These are phyloP conservation scores for Drymodes brunneopygia DNA, from an alignment of 2,113 vertebrate genomes.

Conservation along the genomic window DNA sequence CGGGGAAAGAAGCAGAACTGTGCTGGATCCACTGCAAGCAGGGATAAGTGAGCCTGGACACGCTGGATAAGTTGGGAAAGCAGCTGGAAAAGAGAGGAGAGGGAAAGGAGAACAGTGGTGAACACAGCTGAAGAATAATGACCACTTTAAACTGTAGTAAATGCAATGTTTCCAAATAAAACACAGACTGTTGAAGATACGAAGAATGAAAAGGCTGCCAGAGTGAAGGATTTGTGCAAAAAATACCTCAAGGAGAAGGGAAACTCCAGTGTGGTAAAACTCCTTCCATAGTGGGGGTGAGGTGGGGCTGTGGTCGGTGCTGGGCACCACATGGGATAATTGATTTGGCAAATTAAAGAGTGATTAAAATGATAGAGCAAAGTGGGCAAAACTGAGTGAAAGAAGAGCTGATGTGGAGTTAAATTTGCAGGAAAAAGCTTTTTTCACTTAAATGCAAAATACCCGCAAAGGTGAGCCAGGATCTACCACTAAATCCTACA, in stretches of 20 bases:
- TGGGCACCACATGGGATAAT: not conserved
- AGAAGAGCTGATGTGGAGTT: not conserved
- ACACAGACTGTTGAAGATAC: not conserved
- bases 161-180: not conserved
- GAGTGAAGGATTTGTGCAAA: not conserved
- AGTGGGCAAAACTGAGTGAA: not conserved
- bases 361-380: not conserved
- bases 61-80: not conserved
- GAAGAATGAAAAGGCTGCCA: not conserved
- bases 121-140: not conserved
- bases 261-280: not conserved
- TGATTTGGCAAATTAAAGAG: not conserved
- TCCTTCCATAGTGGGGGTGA: accelerated
- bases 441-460: not conserved
- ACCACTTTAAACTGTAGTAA: not conserved
- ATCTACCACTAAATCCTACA: not conserved
- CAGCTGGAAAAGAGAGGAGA: not conserved
- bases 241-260: not conserved
- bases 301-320: not conserved
- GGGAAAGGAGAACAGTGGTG: not conserved
- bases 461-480: not conserved
- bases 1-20: constrained; percentile 6
- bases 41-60: not conserved
- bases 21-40: not conserved
- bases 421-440: not conserved